These are phyloP conservation scores for Enchytraeus crypticus DNA, from an alignment of 2,888 invertebrate genomes.

Conservation along the genomic window DNA sequence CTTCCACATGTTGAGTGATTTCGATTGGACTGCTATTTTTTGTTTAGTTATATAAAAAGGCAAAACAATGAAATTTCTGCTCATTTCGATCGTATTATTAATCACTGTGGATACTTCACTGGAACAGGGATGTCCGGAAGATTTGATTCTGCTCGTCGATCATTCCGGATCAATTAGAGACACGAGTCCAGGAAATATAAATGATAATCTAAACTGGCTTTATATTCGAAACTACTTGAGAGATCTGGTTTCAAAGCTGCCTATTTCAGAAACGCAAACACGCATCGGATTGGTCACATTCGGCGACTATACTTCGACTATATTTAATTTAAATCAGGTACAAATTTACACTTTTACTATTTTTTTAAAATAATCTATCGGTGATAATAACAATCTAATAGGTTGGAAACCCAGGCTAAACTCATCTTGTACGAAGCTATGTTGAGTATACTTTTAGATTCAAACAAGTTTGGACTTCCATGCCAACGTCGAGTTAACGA, in stretches of 20 bases:
- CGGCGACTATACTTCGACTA: background rate
- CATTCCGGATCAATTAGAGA: background rate
- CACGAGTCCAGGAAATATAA: background rate
- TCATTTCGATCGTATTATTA: background rate
- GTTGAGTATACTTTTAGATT: no score
- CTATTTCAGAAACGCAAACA: background rate
- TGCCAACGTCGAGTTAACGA: no score
- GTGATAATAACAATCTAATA: no score
- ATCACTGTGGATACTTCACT: background rate
- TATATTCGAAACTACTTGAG: background rate
- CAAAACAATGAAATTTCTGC: background rate
- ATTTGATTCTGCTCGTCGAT: constrained; percentile 6
- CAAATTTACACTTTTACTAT: no score
- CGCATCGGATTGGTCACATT: background rate
- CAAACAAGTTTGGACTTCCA: no score
- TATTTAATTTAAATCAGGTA: background rate
- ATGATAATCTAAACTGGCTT: background rate
- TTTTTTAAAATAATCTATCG: no score
- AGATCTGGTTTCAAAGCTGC: background rate
- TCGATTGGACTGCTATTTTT: background rate
- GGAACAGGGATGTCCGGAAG: constrained; percentile 2
- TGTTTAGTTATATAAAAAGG: background rate
- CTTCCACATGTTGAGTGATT: no score
- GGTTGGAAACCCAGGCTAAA: no score
- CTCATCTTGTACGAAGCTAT: no score